Evolutionary conservation across 2,797 vertebrate species (phyloP), one percentile per base, ranked within the genome.

Genomic region (Scolopax bukidnonensis): DNA sequence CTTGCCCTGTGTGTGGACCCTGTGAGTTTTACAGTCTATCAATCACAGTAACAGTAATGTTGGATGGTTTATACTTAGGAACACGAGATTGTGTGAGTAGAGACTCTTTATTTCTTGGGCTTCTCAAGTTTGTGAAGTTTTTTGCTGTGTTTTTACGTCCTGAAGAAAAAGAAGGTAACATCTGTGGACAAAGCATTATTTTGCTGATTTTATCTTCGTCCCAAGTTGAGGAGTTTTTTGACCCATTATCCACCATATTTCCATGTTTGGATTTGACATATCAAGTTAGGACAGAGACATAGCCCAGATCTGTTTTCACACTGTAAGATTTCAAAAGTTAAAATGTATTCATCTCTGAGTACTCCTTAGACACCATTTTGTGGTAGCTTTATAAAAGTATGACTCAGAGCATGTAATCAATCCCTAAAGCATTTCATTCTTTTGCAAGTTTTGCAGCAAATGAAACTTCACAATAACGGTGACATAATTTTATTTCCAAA

Each of bases 331-430:
- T 80, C 57, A 40, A 64, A 92, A 56, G 15, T 61, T 67, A 30
- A 83, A 94, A 96, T 38, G 20, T 68, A 70, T 82, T 82, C 1
- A 53, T 76, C 43, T 69, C 47, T 20, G 33, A 84, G 43, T 79
- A 40, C 48, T 82, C 13, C 30, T 92, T 38, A 20, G 59, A 67
- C 93, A 28, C 56, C 40, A 48, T 89, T 92, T 87, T 82, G 54
- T 53, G 23, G 36, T 60, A 87, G 20, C 53, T 88, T 85, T 69
- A 79, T 60, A 33, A 68, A 93, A 86, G 61, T 30, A 16, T 88
- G 84, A 90, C 61, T 91, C 54, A 75, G 76, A 86, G 51, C 61
- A 79, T 57, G 28, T 81, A 93, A 93, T 91, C 93, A 92, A 88
- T 90, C 73, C 63, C 59, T 61, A 91, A 79, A 93, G 43, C 57